These are phyloP conservation scores for Sebastes kiyomatsui DNA, from an alignment of 2,797 vertebrate species.

Conservation along the genomic window DNA sequence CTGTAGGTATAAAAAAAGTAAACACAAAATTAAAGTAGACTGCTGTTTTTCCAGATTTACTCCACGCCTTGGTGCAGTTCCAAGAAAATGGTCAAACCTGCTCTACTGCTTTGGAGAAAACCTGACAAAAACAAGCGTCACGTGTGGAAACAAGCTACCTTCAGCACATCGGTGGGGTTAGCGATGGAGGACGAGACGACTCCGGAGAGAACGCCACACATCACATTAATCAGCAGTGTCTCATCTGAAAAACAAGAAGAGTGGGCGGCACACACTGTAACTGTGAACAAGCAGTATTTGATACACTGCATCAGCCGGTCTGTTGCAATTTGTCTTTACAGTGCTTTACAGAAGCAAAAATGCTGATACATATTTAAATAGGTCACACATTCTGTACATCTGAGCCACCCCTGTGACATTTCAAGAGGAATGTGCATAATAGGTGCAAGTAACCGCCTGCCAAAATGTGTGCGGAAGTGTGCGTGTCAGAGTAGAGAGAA, in stretches of 20 bases:
- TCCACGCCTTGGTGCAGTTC: fast-evolving
- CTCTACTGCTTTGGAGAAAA: background rate
- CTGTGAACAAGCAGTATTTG: slow-evolving; percentile 18
- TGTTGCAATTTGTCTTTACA: background rate
- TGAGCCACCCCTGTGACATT: slow-evolving; percentile 7
- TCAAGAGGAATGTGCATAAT: background rate
- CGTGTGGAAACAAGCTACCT: slow-evolving; percentile 79
- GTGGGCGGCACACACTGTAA: background rate
- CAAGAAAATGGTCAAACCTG: slow-evolving; percentile 1
- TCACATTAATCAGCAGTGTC: slow-evolving; percentile 91
- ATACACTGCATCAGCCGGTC: background rate
- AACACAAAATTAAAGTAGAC: background rate
- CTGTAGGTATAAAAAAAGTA: background rate
- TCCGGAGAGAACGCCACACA: slow-evolving; percentile 92
- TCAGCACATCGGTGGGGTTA: slow-evolving; percentile 96
- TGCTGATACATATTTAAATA: background rate
- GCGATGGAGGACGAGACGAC: slow-evolving; percentile 94
- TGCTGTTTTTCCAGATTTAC: background rate
- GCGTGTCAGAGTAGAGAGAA: background rate
- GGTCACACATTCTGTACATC: slow-evolving; percentile 2
- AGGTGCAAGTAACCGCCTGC: background rate
- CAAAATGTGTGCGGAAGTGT: background rate
- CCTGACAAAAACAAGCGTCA: fast-evolving
- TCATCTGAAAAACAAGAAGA: slow-evolving; percentile 87
- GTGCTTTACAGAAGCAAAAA: background rate